Evolutionary conservation across 2,888 invertebrate genomes (phyloP).

Genomic region (Graphium colonna): DNA sequence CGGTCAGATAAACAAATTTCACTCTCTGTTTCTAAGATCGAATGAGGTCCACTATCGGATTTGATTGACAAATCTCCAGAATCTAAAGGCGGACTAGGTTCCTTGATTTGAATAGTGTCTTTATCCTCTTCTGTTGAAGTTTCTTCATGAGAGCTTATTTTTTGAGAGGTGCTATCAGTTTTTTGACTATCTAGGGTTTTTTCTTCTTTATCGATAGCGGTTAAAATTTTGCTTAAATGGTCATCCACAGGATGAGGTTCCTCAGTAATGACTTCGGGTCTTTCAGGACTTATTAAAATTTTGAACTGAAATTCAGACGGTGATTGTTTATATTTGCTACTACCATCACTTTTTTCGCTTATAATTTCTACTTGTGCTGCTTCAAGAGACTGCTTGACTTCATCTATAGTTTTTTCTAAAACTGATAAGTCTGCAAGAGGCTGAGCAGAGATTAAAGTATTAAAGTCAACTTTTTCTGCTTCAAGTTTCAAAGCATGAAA

Average conservation of each 20-base stretch:
- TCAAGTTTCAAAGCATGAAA: slow-evolving; percentile 78
- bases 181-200: slow-evolving; percentile 53
- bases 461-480: slow-evolving; percentile 70
- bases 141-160: slow-evolving; percentile 66
- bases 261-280: slow-evolving; percentile 80
- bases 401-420: slow-evolving; percentile 85
- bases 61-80: slow-evolving; percentile 60
- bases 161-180: slow-evolving; percentile 63
- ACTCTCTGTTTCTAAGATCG: slow-evolving; percentile 74
- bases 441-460: slow-evolving; percentile 73
- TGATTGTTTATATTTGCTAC: slow-evolving; percentile 84
- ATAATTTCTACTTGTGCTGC: slow-evolving; percentile 85
- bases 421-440: slow-evolving; percentile 76
- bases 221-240: slow-evolving; percentile 45
- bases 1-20: slow-evolving; percentile 64
- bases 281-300: slow-evolving; percentile 75
- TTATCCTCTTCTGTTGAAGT: slow-evolving; percentile 76
- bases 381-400: slow-evolving; percentile 85
- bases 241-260: slow-evolving; percentile 75
- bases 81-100: slow-evolving; percentile 66
- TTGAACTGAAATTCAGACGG: slow-evolving; percentile 88
- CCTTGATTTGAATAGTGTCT: slow-evolving; percentile 65
- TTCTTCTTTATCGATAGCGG: slow-evolving; percentile 44
- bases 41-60: slow-evolving; percentile 75
- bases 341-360: slow-evolving; percentile 82